Percentiles rank a stretch among this genome's conserved stretches.
Evolutionary conservation across 2,888 invertebrate species (phyloP).

Genomic region (Cheilosia vernalis): DNA sequence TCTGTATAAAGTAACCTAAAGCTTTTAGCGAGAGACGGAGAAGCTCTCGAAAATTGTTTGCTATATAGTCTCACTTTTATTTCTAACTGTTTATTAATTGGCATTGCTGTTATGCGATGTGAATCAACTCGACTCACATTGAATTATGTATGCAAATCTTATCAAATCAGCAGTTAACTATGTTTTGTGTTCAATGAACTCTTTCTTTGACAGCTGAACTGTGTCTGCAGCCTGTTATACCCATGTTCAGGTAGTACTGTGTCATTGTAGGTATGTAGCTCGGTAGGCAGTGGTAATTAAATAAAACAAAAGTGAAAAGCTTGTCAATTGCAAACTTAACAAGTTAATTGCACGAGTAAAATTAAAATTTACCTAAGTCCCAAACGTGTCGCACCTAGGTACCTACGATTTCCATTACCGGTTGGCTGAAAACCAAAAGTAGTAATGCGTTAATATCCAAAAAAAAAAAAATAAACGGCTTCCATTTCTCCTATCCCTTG

Average conservation of each 20-base stretch:
- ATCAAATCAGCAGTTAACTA: not conserved
- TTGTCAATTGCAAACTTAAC: slow-evolving; percentile 27
- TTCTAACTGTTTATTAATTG: slow-evolving; percentile 28
- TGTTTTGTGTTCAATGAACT: slow-evolving; percentile 47
- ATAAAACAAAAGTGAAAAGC: slow-evolving; percentile 35
- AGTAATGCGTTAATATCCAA: not conserved
- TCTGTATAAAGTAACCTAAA: not conserved
- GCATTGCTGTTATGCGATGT: slow-evolving; percentile 6
- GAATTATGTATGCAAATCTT: slow-evolving; percentile 25
- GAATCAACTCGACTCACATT: not conserved
- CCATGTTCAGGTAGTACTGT: not conserved
- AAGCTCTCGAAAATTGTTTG: not conserved
- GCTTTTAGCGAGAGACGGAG: no score
- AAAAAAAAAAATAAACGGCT: not conserved
- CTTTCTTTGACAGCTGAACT: slow-evolving; percentile 20
- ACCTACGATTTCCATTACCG: slow-evolving; percentile 2
- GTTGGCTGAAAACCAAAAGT: slow-evolving; percentile 12
- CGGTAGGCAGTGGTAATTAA: not conserved
- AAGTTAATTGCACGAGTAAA: slow-evolving; percentile 20
- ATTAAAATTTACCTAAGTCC: slow-evolving; percentile 28
- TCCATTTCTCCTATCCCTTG: not conserved
- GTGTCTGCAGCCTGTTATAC: not conserved
- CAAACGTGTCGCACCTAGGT: slow-evolving; percentile 3
- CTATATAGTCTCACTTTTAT: slow-evolving; percentile 28
- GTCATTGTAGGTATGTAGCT: not conserved